phyloP scores from a whole-genome alignment of 37 sponge, comb jelly and placozoan genomes.

The Chondrilla cf. caribensis region DNA sequence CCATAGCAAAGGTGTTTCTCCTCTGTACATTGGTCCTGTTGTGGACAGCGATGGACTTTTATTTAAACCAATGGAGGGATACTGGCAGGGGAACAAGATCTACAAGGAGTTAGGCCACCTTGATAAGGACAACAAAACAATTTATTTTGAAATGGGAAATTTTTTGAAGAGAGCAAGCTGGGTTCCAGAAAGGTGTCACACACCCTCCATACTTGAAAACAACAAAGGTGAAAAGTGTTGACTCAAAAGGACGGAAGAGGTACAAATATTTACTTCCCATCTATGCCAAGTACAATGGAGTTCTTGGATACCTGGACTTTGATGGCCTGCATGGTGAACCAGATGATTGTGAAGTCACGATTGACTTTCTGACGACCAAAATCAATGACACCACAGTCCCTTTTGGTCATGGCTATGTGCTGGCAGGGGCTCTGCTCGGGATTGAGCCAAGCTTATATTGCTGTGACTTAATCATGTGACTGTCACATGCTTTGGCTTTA shows the following conservation, averaged over 20 bases:
- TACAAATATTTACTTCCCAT: background rate
- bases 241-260: background rate
- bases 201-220: background rate
- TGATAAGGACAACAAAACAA: background rate
- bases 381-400: background rate
- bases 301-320: background rate
- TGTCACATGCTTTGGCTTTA: too few relatives aligned
- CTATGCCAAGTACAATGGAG: conserved; percentile 1
- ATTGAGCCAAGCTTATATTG: background rate
- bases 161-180: background rate
- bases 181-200: background rate
- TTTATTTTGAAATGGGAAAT: background rate
- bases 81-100: conserved; percentile 6
- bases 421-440: background rate
- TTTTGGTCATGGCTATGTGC: conserved; percentile 6
- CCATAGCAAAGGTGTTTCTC: background rate
- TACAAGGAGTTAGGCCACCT: conserved; percentile 1
- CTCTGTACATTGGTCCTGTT: conserved; percentile 21
- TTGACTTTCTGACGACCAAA: background rate
- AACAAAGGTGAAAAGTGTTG: background rate
- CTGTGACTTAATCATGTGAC: too few relatives aligned
- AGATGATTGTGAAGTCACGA: background rate
- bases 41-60: conserved; percentile 40
- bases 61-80: background rate
- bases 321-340: background rate